Evolutionary conservation across 2,888 invertebrate genomes (phyloP).

Genomic region (Disparrhopalites patrizii): DNA sequence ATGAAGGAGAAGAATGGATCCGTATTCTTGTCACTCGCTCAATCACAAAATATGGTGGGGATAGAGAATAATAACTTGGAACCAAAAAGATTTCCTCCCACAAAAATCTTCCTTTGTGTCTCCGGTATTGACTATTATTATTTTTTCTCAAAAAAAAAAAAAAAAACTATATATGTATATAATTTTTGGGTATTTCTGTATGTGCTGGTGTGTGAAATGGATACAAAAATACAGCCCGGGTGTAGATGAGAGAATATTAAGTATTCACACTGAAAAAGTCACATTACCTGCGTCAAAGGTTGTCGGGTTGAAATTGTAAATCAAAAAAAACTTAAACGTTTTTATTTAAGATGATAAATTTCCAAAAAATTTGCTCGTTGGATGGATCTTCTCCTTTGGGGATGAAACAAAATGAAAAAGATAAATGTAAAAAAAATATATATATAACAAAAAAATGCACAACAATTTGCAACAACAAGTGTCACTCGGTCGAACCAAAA

Average conservation of each 20-base stretch:
- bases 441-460: slow-evolving; percentile 3
- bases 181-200: background rate
- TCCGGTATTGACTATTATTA: background rate
- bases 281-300: slow-evolving; percentile 10
- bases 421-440: no score
- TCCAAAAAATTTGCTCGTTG: no score
- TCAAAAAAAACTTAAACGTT: no score
- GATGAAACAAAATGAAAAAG: no score
- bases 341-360: no score
- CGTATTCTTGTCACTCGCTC: background rate
- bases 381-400: no score
- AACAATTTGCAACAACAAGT: slow-evolving; percentile 10
- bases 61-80: no score
- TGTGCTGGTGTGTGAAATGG: background rate
- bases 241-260: background rate
- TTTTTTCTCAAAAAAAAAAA: no score
- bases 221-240: background rate
- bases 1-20: background rate
- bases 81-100: background rate
- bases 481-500: slow-evolving; percentile 26
- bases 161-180: no score
- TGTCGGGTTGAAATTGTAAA: no score
- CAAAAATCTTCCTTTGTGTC: background rate
- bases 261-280: background rate
- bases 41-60: no score